These are phyloP conservation scores for Porites lobata DNA, from an alignment of 92 coral and sea anemone genomes.

Conservation along the genomic window DNA sequence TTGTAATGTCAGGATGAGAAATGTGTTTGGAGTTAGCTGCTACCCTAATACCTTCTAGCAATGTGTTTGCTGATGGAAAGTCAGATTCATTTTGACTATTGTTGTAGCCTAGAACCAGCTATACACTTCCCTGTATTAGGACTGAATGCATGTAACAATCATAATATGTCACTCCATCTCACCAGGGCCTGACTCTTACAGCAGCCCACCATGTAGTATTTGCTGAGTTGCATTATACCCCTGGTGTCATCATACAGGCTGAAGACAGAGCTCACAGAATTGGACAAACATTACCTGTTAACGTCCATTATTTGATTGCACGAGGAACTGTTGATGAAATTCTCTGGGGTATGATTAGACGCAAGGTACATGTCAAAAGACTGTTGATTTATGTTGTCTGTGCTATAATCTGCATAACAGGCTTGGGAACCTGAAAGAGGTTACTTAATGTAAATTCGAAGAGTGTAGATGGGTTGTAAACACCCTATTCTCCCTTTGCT, in stretches of 20 bases:
- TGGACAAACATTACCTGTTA: conserved; percentile 93
- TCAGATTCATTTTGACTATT: no score
- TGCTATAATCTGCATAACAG: no score
- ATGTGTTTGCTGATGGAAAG: no score
- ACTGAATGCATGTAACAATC: background rate
- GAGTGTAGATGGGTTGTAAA: background rate
- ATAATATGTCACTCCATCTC: background rate
- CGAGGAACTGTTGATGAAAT: conserved; percentile 94
- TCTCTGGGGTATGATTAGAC: conserved; percentile 89
- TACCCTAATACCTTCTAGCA: no score
- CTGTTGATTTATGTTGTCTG: background rate
- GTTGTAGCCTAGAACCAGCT: no score
- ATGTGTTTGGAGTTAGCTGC: no score
- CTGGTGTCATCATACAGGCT: conserved; percentile 96
- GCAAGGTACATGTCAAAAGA: conserved; percentile 70
- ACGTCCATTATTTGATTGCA: conserved; percentile 93
- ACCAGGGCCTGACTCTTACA: conserved; percentile 94
- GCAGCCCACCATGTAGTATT: conserved; percentile 99
- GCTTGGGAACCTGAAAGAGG: background rate
- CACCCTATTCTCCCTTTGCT: no score
- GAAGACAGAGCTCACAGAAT: conserved; percentile 98
- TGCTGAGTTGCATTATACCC: conserved; percentile 94
- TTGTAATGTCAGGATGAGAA: no score
- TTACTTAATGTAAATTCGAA: background rate
- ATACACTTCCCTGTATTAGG: background rate